A percentile compares a stretch with the other conserved stretches of the same genome.
Evolutionary conservation across 2,797 vertebrate species (phyloP).

Genomic region (Echeneis naucrates): DNA sequence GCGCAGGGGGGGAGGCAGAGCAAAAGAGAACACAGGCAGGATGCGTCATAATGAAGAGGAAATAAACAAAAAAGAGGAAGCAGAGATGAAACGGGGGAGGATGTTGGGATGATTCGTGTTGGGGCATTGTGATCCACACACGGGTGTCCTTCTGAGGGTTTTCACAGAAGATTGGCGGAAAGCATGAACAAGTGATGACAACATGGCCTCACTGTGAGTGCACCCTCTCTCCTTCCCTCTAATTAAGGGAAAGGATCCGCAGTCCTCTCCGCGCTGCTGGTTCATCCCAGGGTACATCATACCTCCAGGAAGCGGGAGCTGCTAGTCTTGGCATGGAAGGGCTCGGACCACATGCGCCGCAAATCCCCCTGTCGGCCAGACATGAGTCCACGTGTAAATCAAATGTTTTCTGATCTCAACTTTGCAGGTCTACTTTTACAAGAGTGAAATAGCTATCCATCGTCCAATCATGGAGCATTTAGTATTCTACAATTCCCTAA

Average conservation of each 20-base stretch:
- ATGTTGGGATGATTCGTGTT: slow-evolving; percentile 71
- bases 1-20: not conserved
- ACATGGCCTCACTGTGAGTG: slow-evolving; percentile 79
- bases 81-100: slow-evolving; percentile 56
- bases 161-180: slow-evolving; percentile 77
- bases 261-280: slow-evolving; percentile 75
- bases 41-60: slow-evolving; percentile 69
- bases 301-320: slow-evolving; percentile 98
- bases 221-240: slow-evolving; percentile 74
- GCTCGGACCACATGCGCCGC: slow-evolving; percentile 99
- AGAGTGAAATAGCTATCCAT: no score
- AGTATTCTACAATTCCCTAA: not conserved
- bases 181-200: slow-evolving; percentile 79
- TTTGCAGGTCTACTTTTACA: no score
- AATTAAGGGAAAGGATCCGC: slow-evolving; percentile 67
- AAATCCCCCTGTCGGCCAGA: slow-evolving; percentile 90
- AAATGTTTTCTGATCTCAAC: not conserved
- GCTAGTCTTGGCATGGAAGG: slow-evolving; percentile 96
- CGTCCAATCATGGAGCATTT: no score
- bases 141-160: slow-evolving; percentile 68
- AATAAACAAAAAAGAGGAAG: slow-evolving; percentile 65
- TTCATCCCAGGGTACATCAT: slow-evolving; percentile 88
- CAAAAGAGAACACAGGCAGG: slow-evolving; percentile 61
- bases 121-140: slow-evolving; percentile 78
- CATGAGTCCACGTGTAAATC: not conserved